Conservation (phyloP, 2,888 invertebrate genomes). For the Conchocele bisecta region DNA sequence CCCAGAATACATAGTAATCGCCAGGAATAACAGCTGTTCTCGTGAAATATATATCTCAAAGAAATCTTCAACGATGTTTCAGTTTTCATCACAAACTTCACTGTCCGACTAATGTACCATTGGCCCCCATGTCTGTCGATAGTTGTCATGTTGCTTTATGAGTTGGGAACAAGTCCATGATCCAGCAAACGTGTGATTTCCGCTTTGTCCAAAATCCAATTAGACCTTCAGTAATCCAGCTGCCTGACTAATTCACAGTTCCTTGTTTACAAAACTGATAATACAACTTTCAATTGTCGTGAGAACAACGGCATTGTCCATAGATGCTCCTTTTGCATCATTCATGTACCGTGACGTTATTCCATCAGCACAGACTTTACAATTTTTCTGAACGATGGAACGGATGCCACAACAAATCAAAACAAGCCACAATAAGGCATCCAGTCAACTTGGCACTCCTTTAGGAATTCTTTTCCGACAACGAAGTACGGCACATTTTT, state of each 20-base stretch:
- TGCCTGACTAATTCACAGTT: slow-evolving; percentile 13
- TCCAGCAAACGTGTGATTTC: slow-evolving; percentile 3
- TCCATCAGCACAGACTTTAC: background rate
- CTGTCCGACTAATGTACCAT: background rate
- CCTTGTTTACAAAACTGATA: slow-evolving; percentile 12
- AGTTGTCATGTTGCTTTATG: background rate
- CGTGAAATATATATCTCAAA: background rate
- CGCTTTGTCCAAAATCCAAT: background rate
- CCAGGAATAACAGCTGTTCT: background rate
- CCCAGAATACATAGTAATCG: background rate
- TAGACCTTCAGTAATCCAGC: background rate
- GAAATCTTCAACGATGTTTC: background rate
- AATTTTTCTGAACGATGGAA: background rate
- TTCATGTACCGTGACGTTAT: background rate
- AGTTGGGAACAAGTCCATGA: background rate
- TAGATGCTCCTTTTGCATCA: background rate
- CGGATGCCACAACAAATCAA: background rate
- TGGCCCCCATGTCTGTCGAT: background rate
- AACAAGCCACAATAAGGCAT: background rate
- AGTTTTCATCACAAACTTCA: background rate
- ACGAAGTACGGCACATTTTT: too few species aligned
- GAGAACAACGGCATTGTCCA: background rate
- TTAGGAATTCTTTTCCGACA: too few species aligned
- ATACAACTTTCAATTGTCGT: background rate
- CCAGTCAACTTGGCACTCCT: too few species aligned